These are phyloP conservation scores for Unio delphinus DNA, from an alignment of 2,888 invertebrate genomes.

Conservation along the genomic window DNA sequence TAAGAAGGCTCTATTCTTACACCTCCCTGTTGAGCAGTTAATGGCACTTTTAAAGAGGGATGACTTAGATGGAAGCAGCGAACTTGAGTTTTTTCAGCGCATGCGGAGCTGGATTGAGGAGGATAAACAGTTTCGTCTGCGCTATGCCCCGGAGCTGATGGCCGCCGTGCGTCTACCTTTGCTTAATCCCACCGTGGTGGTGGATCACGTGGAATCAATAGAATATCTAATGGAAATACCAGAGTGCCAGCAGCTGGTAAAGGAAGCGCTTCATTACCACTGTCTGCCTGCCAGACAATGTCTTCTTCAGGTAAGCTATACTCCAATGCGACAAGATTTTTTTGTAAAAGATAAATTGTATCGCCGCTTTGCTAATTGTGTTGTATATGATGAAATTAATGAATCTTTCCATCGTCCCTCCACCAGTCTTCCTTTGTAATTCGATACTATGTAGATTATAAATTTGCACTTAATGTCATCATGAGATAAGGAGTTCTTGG, in stretches of 20 bases:
- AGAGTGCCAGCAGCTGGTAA: constrained; percentile 53
- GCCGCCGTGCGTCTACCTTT: constrained; percentile 51
- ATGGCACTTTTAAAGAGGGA: constrained; percentile 40
- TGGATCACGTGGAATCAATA: constrained; percentile 56
- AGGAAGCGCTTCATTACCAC: constrained; percentile 60
- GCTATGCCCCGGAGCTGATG: constrained; percentile 40
- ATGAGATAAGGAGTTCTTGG: no score
- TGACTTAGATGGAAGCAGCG: constrained; percentile 38
- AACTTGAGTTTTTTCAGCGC: constrained; percentile 49
- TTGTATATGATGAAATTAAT: no score
- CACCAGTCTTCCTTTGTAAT: no score
- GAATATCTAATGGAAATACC: constrained; percentile 49
- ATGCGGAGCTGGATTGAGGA: constrained; percentile 48
- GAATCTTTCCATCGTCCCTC: no score
- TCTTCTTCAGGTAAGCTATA: constrained; percentile 46
- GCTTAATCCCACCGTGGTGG: constrained; percentile 44
- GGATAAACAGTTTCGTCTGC: constrained; percentile 32
- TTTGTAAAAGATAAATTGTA: background rate
- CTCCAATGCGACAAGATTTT: background rate
- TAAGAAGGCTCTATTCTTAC: constrained; percentile 35
- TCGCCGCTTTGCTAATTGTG: no score
- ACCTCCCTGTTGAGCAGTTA: constrained; percentile 41
- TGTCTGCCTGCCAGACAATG: constrained; percentile 57
- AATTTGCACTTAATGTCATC: no score
- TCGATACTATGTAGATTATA: no score